Percentiles rank a stretch among this genome's conserved stretches.
Conservation (phyloP, 2,113 vertebrate genomes). For the Petrocephalus microphthalmus region DNA sequence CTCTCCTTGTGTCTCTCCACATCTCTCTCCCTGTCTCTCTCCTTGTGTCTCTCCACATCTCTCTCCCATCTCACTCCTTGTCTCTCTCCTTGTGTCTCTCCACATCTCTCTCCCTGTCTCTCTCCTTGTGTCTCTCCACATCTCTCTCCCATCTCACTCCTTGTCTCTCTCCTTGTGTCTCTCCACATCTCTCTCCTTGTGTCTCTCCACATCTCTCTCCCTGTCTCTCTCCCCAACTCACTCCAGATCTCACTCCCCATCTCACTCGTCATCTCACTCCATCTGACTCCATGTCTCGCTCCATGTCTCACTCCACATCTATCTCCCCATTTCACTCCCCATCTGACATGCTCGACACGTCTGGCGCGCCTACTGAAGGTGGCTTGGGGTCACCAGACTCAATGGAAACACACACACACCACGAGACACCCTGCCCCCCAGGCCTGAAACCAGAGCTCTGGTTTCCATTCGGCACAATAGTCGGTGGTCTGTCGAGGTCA, state of each 20-base stretch:
- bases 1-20: not conserved
- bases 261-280: not conserved
- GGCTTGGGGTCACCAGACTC: slow-evolving; percentile 42
- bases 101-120: not conserved
- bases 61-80: not conserved
- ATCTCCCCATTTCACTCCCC: slow-evolving; percentile 26
- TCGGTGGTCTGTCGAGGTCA: slow-evolving; percentile 25
- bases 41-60: not conserved
- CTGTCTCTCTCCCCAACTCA: slow-evolving; percentile 24
- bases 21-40: not conserved
- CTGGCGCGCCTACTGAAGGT: slow-evolving; percentile 39
- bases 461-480: slow-evolving; percentile 37
- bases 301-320: not conserved
- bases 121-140: not conserved
- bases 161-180: not conserved
- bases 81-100: not conserved
- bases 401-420: slow-evolving; percentile 38
- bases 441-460: slow-evolving; percentile 13
- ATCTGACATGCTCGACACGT: not conserved
- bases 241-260: not conserved
- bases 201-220: not conserved
- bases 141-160: slow-evolving; percentile 25
- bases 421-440: not conserved
- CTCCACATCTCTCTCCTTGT: not conserved
- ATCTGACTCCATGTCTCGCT: not conserved